Evolutionary conservation across 2,113 vertebrate species (phyloP).

Genomic region (Corythornis vintsioides): DNA sequence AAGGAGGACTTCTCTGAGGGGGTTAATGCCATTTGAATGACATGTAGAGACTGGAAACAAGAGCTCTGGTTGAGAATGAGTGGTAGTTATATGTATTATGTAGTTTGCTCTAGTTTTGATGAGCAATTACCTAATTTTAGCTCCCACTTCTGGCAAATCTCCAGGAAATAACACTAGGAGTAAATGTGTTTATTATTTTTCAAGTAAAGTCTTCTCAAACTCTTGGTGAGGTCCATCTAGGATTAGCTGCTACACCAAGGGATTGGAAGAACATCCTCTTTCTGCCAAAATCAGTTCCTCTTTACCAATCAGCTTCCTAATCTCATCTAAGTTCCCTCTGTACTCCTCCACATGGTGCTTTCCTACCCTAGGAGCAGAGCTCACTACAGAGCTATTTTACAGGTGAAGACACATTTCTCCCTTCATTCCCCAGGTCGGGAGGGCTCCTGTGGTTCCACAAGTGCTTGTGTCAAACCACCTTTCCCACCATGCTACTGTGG

Average conservation of each 20-base stretch:
- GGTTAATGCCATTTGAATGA: not conserved
- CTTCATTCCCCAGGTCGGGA: not conserved
- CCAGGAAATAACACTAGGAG: not conserved
- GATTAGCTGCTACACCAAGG: not conserved
- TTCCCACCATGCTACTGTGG: fast-evolving
- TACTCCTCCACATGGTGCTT: not conserved
- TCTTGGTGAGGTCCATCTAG: not conserved
- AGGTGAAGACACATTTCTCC: not conserved
- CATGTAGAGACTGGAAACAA: not conserved
- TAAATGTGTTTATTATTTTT: not conserved
- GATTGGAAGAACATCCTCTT: not conserved
- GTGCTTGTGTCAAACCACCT: fast-evolving
- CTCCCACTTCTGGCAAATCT: not conserved
- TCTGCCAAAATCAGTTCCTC: not conserved
- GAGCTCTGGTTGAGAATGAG: not conserved
- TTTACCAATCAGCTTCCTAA: not conserved
- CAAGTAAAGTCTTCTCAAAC: not conserved
- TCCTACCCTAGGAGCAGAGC: not conserved
- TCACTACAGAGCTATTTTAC: not conserved
- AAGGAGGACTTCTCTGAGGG: not conserved
- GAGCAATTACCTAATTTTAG: not conserved
- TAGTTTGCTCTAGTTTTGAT: not conserved
- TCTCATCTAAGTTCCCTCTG: not conserved
- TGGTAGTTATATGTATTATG: not conserved
- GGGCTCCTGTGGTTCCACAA: not conserved